Evolutionary conservation across 2,888 invertebrate genomes (phyloP).

Genomic region (Hydraecia micacea): DNA sequence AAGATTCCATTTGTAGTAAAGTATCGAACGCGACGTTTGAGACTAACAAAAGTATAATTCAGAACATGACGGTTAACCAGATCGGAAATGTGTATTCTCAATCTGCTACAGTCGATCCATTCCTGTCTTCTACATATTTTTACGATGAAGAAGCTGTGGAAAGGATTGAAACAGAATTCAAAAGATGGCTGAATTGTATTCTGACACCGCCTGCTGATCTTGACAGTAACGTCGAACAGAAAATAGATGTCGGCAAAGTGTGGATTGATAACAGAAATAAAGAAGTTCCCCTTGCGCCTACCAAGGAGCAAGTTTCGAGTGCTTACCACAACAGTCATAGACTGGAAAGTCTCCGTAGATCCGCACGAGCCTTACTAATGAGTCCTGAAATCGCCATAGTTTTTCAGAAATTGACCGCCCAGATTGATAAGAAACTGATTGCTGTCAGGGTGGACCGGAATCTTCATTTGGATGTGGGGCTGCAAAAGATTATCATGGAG

Average conservation of each 20-base stretch:
- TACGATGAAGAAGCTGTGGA: constrained; percentile 92
- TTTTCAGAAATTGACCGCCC: constrained; percentile 92
- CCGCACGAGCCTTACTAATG: constrained; percentile 92
- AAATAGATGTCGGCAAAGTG: constrained; percentile 93
- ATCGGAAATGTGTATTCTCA: constrained; percentile 86
- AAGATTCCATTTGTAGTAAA: constrained; percentile 72
- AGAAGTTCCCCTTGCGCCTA: constrained; percentile 92
- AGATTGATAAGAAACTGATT: constrained; percentile 94
- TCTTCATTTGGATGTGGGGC: constrained; percentile 95
- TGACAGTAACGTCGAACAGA: constrained; percentile 91
- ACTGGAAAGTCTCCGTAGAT: constrained; percentile 92
- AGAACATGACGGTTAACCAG: constrained; percentile 82
- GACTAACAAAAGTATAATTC: constrained; percentile 84
- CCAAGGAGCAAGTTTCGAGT: constrained; percentile 92
- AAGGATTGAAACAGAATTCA: constrained; percentile 93
- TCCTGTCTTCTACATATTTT: constrained; percentile 91
- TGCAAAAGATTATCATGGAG: constrained; percentile 94
- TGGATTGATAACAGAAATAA: constrained; percentile 94
- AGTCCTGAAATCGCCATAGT: constrained; percentile 91
- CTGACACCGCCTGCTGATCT: constrained; percentile 94
- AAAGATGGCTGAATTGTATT: constrained; percentile 94
- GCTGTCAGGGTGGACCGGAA: constrained; percentile 94
- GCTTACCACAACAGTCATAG: constrained; percentile 92
- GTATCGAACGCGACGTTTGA: constrained; percentile 75
- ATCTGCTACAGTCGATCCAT: constrained; percentile 92